These are phyloP conservation scores for Elachura formosa DNA, from an alignment of 2,113 vertebrate species.

Conservation along the genomic window DNA sequence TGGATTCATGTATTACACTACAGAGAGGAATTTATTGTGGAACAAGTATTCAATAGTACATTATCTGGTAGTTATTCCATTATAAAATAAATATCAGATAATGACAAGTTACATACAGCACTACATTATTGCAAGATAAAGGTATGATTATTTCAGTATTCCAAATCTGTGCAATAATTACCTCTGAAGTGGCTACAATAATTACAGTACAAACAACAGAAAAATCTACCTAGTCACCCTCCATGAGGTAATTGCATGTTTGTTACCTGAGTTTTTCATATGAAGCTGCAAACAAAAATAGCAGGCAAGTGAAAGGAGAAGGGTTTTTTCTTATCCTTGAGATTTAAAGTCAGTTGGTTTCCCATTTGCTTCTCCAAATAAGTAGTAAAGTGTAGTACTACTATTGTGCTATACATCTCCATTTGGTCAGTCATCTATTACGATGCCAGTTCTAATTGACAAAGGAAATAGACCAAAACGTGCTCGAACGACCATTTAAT, in stretches of 20 bases:
- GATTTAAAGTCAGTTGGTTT: neutral
- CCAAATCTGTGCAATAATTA: conserved; percentile 11
- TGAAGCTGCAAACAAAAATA: neutral
- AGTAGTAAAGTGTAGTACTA: neutral
- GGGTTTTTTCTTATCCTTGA: neutral
- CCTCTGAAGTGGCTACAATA: conserved; percentile 30
- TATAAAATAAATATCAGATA: conserved; percentile 14
- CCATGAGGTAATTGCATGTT: neutral
- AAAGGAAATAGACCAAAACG: conserved; percentile 42
- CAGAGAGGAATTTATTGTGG: neutral
- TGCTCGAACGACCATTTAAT: conserved; percentile 16
- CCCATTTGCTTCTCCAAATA: neutral
- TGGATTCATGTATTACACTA: neutral
- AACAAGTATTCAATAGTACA: neutral
- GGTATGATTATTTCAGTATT: conserved; percentile 6
- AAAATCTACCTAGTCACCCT: neutral
- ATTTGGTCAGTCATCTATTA: conserved; percentile 26
- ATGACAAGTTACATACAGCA: neutral
- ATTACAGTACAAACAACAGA: conserved; percentile 9
- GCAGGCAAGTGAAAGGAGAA: neutral
- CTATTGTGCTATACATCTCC: neutral
- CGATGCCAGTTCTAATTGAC: conserved; percentile 24
- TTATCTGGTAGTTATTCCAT: neutral
- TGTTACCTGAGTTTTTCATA: neutral
- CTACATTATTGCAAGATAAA: conserved; percentile 4